Evolutionary conservation across 1,140 invertebrate species (phyloP), one percentile per base, ranked within the genome.

Genomic region (Phenacoccus solenopsis): DNA sequence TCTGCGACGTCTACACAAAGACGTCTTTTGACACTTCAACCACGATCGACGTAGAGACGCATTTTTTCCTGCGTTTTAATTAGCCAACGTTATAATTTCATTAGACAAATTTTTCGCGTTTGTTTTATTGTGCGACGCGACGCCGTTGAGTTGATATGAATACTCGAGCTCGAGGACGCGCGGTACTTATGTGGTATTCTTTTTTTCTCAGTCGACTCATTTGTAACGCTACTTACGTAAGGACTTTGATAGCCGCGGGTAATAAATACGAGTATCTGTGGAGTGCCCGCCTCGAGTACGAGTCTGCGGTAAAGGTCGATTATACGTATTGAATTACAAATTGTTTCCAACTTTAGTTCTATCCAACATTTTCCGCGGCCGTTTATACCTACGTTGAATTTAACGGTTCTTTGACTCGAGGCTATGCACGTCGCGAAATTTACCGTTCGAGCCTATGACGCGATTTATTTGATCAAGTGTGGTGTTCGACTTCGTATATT

Each of bases 251-350:
- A 49, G 38, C 38, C 38, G 38, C 38, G 20, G 38, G 38, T 16
- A 49, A 49, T 49, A n/a, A 49, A 49, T 10, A 49, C 20, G 38
- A 49, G 38, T 49, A 49, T 49, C 38, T 49, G 38, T 49, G 38
- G 38, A 49, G 38, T 49, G 16, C 38, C n/a, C n/a, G n/a, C n/a
- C 38, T 49, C 20, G 20, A 49, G 38, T 49, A 49, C 38, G 38
- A 49, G 38, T 49, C 38, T 49, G 38, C 38, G 38, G 38, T 49
- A 49, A 49, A 49, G 38, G 38, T 49, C 38, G 38, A 49, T 49
- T 49, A 49, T 49, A 49, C 38, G 38, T 49, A 49, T 49, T 49
- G 38, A 49, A 49, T 49, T 49, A 49, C 38, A 49, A 49, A 49
- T n/a, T 16, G 20, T 49, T 49, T 49, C 38, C 13, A 49, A 49